A percentile compares a stretch with the other conserved stretches of the same genome.
Conservation (phyloP, 1,140 invertebrate genomes). For the Drosophila pachea region DNA sequence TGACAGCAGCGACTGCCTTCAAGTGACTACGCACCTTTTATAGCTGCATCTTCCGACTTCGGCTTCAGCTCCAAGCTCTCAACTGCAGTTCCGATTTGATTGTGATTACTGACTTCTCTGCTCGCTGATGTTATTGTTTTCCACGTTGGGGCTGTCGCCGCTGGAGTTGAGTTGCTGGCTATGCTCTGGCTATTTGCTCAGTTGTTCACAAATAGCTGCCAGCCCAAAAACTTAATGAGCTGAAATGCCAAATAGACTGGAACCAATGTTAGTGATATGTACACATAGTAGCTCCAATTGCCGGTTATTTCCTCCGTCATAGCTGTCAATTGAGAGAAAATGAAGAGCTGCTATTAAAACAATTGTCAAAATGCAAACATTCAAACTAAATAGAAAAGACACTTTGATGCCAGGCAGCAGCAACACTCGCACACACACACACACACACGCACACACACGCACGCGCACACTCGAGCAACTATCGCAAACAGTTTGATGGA, state of each 20-base stretch:
- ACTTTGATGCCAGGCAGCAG: conserved; percentile 21
- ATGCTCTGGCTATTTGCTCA: conserved; percentile 54
- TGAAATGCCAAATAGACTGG: conserved; percentile 79
- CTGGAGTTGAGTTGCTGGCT: background rate
- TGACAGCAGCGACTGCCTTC: conserved; percentile 43
- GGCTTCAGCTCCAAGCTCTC: conserved; percentile 12
- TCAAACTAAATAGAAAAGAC: conserved; percentile 17
- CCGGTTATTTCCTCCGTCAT: conserved; percentile 78
- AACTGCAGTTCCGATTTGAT: conserved; percentile 32
- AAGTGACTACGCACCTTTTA: conserved; percentile 67
- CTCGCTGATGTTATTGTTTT: no score
- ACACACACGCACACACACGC: background rate
- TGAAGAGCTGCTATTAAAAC: conserved; percentile 25
- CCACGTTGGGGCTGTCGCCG: conserved; percentile 2
- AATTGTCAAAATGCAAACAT: conserved; percentile 38
- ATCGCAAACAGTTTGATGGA: conserved; percentile 19
- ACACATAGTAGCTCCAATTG: conserved; percentile 77
- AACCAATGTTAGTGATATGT: conserved; percentile 73
- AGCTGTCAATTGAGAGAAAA: conserved; percentile 43
- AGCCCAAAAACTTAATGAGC: conserved; percentile 78
- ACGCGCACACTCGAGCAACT: background rate
- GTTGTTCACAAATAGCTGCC: conserved; percentile 78
- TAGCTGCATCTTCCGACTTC: conserved; percentile 3
- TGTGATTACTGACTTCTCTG: conserved; percentile 24
- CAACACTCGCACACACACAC: background rate